These are phyloP conservation scores for Monochamus alternatus DNA, from an alignment of 2,888 invertebrate species.

Conservation along the genomic window DNA sequence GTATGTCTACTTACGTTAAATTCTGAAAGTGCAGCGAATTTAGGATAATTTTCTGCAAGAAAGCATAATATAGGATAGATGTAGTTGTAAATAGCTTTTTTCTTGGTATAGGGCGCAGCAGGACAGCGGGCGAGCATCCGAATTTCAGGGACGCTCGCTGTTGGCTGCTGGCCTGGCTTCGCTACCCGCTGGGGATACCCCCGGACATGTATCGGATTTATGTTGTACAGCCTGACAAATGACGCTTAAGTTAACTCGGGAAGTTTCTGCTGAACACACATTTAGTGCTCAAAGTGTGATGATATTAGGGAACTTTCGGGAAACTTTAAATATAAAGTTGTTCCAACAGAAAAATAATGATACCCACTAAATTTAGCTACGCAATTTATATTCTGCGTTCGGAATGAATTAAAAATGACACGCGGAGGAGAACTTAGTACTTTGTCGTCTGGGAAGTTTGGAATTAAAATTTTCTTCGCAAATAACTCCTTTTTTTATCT, in stretches of 20 bases:
- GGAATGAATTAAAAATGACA: constrained; percentile 27
- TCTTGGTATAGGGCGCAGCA: neutral
- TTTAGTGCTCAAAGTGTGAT: constrained; percentile 61
- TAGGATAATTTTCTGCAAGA: too few relatives aligned
- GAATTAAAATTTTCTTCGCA: neutral
- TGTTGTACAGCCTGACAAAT: constrained; percentile 68
- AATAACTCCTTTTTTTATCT: neutral
- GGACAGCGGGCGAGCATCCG: constrained; percentile 19
- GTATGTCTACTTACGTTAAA: too few relatives aligned
- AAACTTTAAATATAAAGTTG: constrained; percentile 58
- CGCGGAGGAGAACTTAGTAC: neutral
- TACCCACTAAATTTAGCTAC: constrained; percentile 43
- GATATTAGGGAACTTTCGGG: constrained; percentile 61
- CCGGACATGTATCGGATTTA: constrained; percentile 67
- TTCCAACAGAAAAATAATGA: constrained; percentile 57
- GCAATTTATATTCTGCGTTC: constrained; percentile 52
- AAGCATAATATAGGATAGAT: too few relatives aligned
- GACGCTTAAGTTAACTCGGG: constrained; percentile 63
- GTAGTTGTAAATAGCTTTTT: neutral
- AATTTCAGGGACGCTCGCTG: constrained; percentile 18
- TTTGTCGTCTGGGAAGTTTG: constrained; percentile 2
- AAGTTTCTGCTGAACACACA: constrained; percentile 60
- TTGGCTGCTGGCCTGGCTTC: constrained; percentile 16
- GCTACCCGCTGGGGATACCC: constrained; percentile 51
- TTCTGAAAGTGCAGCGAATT: too few relatives aligned